Percentiles rank a stretch among this genome's conserved stretches.
Evolutionary conservation across 2,888 invertebrate species (phyloP).

Genomic region (Xestia rhomboidea): DNA sequence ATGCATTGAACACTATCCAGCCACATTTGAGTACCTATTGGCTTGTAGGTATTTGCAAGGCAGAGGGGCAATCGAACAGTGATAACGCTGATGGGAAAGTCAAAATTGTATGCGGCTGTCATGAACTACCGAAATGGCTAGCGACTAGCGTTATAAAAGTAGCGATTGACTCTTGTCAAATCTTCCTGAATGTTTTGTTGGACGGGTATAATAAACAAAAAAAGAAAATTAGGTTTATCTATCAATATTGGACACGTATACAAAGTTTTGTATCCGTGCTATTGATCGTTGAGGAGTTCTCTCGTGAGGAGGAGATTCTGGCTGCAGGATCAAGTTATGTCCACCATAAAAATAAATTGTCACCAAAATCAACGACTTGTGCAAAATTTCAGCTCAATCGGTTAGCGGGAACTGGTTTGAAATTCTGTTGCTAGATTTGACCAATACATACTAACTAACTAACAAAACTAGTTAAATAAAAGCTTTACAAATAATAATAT

Average conservation of each 20-base stretch:
- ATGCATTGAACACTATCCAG: conserved; percentile 16
- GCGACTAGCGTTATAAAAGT: too few species aligned
- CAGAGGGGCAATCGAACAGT: neutral
- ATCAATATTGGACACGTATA: neutral
- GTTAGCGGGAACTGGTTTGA: neutral
- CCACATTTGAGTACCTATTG: neutral
- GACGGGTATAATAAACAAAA: neutral
- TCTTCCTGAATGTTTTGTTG: too few species aligned
- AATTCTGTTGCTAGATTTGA: neutral
- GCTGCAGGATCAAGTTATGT: neutral
- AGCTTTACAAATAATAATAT: neutral
- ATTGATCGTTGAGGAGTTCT: neutral
- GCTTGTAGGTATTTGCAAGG: neutral
- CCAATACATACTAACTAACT: neutral
- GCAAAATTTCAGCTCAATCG: neutral
- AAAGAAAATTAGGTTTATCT: neutral
- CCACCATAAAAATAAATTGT: neutral
- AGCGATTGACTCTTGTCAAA: too few species aligned
- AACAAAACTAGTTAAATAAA: neutral
- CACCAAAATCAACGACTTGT: neutral
- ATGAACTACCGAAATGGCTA: neutral
- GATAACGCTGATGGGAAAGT: neutral
- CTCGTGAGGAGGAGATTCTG: neutral
- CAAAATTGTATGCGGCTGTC: neutral
- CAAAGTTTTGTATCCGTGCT: neutral